phyloP scores from a whole-genome alignment of 2,888 invertebrate genomes.

The Amitus sp. region DNA sequence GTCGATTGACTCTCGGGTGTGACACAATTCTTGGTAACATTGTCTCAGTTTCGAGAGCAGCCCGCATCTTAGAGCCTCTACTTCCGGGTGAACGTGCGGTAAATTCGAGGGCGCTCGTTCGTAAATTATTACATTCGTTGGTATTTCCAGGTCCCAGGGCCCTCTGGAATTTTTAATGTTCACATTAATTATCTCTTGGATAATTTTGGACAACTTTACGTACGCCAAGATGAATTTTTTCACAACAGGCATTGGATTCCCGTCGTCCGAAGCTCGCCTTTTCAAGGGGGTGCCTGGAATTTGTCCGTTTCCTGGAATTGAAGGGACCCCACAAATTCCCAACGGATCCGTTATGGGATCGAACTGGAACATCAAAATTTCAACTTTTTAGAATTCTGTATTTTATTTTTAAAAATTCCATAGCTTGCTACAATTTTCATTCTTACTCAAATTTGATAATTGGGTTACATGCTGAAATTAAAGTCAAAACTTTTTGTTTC shows the following conservation, averaged over 20 bases:
- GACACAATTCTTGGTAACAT: slow-evolving; percentile 94
- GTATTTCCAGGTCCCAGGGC: slow-evolving; percentile 95
- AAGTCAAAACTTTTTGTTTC: no score
- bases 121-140: slow-evolving; percentile 89
- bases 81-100: slow-evolving; percentile 94
- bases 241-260: slow-evolving; percentile 76
- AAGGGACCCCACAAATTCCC: slow-evolving; percentile 75
- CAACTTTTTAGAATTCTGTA: background rate
- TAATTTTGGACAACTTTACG: slow-evolving; percentile 42
- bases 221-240: slow-evolving; percentile 87
- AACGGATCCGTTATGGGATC: slow-evolving; percentile 93
- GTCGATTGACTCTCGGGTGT: slow-evolving; percentile 91
- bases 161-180: no score
- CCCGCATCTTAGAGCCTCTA: slow-evolving; percentile 86
- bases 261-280: slow-evolving; percentile 82
- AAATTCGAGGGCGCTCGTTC: slow-evolving; percentile 87
- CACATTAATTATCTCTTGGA: no score
- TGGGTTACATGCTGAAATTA: no score
- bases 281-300: slow-evolving; percentile 71
- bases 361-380: slow-evolving; percentile 70
- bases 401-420: no score
- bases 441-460: no score
- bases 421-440: no score
- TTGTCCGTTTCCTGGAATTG: slow-evolving; percentile 61
- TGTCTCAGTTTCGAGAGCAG: slow-evolving; percentile 86